Conservation (phyloP, 2,888 invertebrate genomes). For the Griposia aprilina region DNA sequence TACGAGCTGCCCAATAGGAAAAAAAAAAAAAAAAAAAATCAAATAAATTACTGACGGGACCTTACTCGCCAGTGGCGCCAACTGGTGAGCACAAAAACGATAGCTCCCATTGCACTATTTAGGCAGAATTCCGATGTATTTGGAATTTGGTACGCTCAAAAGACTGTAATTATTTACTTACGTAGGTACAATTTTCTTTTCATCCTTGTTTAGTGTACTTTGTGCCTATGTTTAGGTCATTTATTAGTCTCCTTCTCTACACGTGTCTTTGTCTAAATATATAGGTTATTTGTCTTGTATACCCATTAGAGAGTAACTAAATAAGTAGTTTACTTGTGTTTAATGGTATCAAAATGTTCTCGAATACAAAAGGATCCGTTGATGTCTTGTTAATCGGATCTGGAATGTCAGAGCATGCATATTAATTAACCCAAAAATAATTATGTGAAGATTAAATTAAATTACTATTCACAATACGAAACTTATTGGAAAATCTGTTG, state of each 20-base stretch:
- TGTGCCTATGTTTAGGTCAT: background rate
- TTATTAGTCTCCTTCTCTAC: background rate
- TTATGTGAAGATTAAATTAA: conserved; percentile 50
- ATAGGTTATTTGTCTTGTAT: conserved; percentile 12
- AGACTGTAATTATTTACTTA: background rate
- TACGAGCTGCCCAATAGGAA: no score
- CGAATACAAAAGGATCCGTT: conserved; percentile 10
- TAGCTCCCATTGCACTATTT: conserved; percentile 20
- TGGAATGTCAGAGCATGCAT: conserved; percentile 37
- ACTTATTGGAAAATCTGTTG: conserved; percentile 66
- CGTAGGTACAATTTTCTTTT: background rate
- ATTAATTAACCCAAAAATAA: conserved; percentile 60
- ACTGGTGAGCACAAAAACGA: no score
- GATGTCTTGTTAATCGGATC: conserved; percentile 33
- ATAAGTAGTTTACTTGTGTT: background rate
- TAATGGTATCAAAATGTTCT: conserved; percentile 6
- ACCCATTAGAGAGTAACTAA: conserved; percentile 1
- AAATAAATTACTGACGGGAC: no score
- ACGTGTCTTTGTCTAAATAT: conserved; percentile 7
- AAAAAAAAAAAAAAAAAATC: no score
- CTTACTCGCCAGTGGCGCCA: no score
- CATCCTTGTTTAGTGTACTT: background rate
- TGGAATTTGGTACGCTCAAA: background rate
- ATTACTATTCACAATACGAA: conserved; percentile 61
- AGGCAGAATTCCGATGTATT: conserved; percentile 2